phyloP scores from a whole-genome alignment of 2,888 invertebrate species.

The Thelaira solivaga region DNA sequence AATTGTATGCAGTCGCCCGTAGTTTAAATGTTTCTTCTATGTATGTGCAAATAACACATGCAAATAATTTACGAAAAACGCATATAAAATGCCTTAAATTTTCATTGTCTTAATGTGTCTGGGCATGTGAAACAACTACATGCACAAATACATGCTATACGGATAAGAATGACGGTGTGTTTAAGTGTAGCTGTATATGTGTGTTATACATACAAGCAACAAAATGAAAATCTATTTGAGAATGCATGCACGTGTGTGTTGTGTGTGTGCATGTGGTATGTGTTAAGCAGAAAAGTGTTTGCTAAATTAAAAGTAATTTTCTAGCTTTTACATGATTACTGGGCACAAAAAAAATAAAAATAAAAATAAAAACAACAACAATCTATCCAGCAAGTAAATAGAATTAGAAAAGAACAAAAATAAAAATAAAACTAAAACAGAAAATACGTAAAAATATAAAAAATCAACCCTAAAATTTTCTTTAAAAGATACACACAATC shows the following conservation, averaged over 20 bases:
- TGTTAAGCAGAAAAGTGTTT: constrained; percentile 54
- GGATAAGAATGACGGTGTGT: no score
- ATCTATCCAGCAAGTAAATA: not conserved
- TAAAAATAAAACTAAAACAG: no score
- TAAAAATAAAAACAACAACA: not conserved
- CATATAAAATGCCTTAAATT: constrained; percentile 58
- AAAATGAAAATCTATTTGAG: not conserved
- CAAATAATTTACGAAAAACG: constrained; percentile 46
- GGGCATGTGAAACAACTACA: constrained; percentile 21
- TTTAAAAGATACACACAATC: no score
- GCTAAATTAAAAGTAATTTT: constrained; percentile 61
- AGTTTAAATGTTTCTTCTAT: no score
- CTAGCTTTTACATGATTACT: constrained; percentile 53
- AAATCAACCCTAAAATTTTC: no score
- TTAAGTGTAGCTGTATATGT: no score
- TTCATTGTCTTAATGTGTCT: constrained; percentile 61
- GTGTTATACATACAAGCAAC: not conserved
- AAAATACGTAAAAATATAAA: no score
- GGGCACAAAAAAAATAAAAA: constrained; percentile 11
- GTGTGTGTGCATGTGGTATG: constrained; percentile 1
- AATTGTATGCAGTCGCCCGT: no score
- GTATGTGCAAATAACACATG: constrained; percentile 21
- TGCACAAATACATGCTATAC: not conserved
- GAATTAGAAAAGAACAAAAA: not conserved
- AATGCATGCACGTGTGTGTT: not conserved